Evolutionary conservation across 2,113 vertebrate genomes (phyloP).

Genomic region (Cyanoliseus patagonus): DNA sequence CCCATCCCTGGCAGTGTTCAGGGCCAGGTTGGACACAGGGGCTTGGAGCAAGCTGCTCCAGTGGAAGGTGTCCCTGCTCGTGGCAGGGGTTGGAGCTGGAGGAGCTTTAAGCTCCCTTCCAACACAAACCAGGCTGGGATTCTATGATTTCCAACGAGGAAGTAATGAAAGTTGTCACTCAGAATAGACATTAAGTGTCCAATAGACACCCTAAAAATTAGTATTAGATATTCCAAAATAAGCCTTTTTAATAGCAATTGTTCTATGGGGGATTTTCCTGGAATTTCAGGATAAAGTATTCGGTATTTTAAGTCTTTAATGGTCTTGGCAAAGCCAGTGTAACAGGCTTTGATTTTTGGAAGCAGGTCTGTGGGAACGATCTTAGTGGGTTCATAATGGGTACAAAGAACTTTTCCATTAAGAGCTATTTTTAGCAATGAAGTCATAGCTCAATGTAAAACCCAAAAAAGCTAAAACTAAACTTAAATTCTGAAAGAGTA

Average conservation of each 20-base stretch:
- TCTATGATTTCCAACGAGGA: background rate
- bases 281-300: background rate
- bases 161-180: background rate
- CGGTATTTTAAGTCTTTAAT: background rate
- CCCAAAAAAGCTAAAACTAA: background rate
- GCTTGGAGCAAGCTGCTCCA: background rate
- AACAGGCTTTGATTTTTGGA: constrained; percentile 20
- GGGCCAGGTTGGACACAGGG: background rate
- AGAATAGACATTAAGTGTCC: background rate
- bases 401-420: background rate
- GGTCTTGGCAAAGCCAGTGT: background rate
- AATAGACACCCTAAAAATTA: background rate
- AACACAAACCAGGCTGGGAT: background rate
- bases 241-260: background rate
- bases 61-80: background rate
- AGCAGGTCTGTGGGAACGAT: background rate
- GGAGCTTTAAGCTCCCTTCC: background rate
- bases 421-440: constrained; percentile 13
- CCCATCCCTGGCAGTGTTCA: background rate
- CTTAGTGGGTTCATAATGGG: background rate
- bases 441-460: background rate
- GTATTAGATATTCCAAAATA: background rate
- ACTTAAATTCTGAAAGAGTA: background rate
- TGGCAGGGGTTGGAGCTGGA: background rate
- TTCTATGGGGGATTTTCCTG: background rate